Base-by-base conservation (phyloP, 2,888 invertebrate genomes). In the Stenurella melanura region DNA sequence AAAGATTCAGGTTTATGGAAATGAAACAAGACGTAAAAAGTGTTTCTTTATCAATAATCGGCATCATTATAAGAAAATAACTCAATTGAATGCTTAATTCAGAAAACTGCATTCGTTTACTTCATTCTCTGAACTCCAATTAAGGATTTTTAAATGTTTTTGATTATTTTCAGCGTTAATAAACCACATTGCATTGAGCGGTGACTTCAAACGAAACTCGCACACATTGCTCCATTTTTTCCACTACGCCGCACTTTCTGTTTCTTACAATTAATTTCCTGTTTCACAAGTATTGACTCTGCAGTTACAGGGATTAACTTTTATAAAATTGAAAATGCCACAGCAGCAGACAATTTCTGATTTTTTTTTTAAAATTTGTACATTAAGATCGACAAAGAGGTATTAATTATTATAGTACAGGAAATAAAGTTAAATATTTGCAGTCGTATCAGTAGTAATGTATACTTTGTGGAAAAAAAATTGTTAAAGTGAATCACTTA, bases 81-180 rank as follows among this genome's bases (percentile, higher is more conserved):
- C 84, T 85, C 86, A 86, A 86, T 86, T 86, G 85, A 86, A 84
- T 84, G 83, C 83, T 84, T 85, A 83, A 82, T 85, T 83, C 84
- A 84, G 83, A 82, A 83, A 83, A 83, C 83, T 84, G 84, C 84
- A 84, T 84, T 84, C 83, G 83, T 83, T 83, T 82, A 81, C 83
- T 83, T 74, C 78, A 80, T 82, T 85, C 85, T 84, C 83, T 82
- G 84, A 84, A 86, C 83, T 83, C 84, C 86, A 86, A 86, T 87
- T 87, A 87, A 85, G 83, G 83, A 84, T 85, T 86, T 86, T 86
- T 85, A 85, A 85, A 85, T 83, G 85, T 85, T 85, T 86, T 86
- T 85, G 84, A 85, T 85, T 85, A 86, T 85, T 86, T 85, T 83
- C 84, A 81, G 85, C 84, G 81, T 86, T 85, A 86, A 85, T 85